phyloP scores from a whole-genome alignment of 1,140 invertebrate genomes.

The Apocrypta bakeri region DNA sequence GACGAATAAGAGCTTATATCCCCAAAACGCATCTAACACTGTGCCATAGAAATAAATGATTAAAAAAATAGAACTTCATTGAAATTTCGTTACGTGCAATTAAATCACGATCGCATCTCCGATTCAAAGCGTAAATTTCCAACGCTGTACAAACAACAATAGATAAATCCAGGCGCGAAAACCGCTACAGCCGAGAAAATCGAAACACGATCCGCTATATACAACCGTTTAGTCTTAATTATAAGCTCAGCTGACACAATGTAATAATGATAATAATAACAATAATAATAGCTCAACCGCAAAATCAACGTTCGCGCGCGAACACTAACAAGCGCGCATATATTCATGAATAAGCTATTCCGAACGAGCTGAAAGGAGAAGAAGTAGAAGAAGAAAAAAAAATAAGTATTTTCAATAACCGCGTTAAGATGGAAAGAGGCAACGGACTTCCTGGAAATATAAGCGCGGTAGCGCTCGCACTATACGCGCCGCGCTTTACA shows the following conservation, averaged over 20 bases:
- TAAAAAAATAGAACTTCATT: too few species aligned
- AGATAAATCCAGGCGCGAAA: too few species aligned
- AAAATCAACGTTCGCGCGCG: neutral
- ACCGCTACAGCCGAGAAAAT: neutral
- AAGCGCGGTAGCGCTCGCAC: too few species aligned
- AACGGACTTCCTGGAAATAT: neutral
- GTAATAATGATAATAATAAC: neutral
- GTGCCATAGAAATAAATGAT: too few species aligned
- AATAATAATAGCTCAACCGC: neutral
- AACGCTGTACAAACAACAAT: too few species aligned
- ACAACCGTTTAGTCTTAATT: neutral
- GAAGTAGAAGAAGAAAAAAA: neutral
- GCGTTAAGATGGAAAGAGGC: neutral
- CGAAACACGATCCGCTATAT: neutral
- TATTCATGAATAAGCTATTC: constrained; percentile 1
- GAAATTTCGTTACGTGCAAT: too few species aligned
- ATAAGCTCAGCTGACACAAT: neutral
- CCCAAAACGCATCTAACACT: too few species aligned
- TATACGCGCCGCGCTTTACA: neutral
- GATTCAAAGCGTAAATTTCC: too few species aligned
- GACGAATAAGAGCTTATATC: too few species aligned
- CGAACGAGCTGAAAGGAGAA: too few species aligned
- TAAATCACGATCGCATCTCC: too few species aligned
- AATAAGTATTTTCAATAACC: neutral
- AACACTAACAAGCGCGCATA: neutral